phyloP scores from a whole-genome alignment of 2,888 invertebrate species.

The Clusia tigrina region DNA sequence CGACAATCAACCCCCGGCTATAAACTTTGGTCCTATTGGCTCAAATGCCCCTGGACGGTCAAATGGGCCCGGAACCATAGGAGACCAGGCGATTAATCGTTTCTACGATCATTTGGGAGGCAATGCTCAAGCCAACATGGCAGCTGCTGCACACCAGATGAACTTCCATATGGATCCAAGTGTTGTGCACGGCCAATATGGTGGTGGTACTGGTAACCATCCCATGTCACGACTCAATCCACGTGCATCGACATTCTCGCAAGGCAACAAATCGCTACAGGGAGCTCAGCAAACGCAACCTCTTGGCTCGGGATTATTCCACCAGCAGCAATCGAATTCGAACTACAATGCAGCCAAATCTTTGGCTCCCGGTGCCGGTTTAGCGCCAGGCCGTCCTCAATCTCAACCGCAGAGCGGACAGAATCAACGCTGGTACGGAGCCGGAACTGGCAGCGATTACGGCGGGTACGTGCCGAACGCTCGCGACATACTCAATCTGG shows the following conservation, averaged over 20 bases:
- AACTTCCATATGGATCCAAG: conserved; percentile 53
- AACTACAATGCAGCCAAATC: conserved; percentile 42
- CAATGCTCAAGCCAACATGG: conserved; percentile 34
- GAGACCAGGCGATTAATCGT: conserved; percentile 48
- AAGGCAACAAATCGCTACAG: conserved; percentile 38
- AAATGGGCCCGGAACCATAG: conserved; percentile 38
- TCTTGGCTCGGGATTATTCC: conserved; percentile 41
- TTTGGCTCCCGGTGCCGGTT: conserved; percentile 33
- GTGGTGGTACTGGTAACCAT: conserved; percentile 41
- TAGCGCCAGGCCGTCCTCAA: conserved; percentile 51
- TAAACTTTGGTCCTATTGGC: conserved; percentile 58
- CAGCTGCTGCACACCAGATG: conserved; percentile 41
- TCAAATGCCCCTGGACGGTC: conserved; percentile 42
- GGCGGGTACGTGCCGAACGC: conserved; percentile 49
- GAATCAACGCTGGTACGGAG: conserved; percentile 52
- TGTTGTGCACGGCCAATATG: conserved; percentile 35
- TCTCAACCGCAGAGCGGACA: conserved; percentile 58
- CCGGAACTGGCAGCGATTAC: conserved; percentile 47
- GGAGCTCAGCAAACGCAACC: conserved; percentile 38
- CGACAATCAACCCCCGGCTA: conserved; percentile 36
- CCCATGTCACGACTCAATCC: conserved; percentile 77
- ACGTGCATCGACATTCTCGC: conserved; percentile 79
- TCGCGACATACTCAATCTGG: conserved; percentile 59
- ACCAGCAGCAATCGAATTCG: conserved; percentile 47
- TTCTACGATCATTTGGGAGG: conserved; percentile 48